Evolutionary conservation across 2,113 vertebrate species (phyloP), one percentile per base, ranked within the genome.

Genomic region (Alethe castanea): DNA sequence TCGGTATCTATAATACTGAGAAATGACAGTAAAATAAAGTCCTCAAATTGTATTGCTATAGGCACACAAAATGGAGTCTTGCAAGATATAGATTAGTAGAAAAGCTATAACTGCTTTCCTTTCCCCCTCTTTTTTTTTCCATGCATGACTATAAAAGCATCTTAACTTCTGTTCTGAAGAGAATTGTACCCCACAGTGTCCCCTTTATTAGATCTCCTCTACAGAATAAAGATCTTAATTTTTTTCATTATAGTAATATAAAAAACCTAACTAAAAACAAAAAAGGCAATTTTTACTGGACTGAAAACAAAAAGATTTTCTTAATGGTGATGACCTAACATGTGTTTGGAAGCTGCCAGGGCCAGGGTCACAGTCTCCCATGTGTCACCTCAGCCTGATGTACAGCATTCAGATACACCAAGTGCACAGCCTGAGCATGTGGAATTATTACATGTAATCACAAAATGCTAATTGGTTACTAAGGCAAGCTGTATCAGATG

Each of bases 401-500:
- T 7, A 22, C 5, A 28, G 40, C 80, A 18, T 17, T 31, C 59
- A 33, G 76, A 57, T 65, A 65, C 24, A 11, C 24, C 20, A 40
- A 67, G 40, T 9, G 5, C 22, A 15, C 57, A 62, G 78, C 62
- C 80, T 8, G 38, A 38, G 57, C 62, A 66, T 5, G 2, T 38
- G 19, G 56, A 31, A 35, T 70, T 91, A 29, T 71, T 64, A 73
- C 67, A 64, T 5, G 12, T 52, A 80, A 67, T 86, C 70, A 95
- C 10, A 2, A 92, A 72, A 90, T 82, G 53, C 47, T 96, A 92
- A 89, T 73, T 92, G 74, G 80, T 73, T 88, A 67, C 66, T 40
- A 18, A 78, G 85, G 86, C 81, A 84, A 61, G 59, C 90, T 81
- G 22, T 29, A 94, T 92, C 65, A 84, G 88, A 82, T 67, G 69